Evolutionary conservation across 2,888 invertebrate species (phyloP).

Genomic region (Nineta flava): DNA sequence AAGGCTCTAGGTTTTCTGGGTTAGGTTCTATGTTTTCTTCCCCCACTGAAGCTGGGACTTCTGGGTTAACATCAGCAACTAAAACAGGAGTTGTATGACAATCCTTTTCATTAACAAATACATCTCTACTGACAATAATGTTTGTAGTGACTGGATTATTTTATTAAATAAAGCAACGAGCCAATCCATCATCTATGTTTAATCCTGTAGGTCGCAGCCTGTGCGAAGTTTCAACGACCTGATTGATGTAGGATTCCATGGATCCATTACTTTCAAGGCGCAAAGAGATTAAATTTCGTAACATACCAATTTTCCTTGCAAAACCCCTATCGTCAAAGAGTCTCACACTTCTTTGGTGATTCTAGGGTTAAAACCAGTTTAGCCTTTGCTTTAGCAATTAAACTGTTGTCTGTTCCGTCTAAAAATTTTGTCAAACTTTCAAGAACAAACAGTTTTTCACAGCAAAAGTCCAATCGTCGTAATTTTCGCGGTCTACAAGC

Average conservation of each 20-base stretch:
- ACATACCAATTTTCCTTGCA: slow-evolving; percentile 16
- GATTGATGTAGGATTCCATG: slow-evolving; percentile 17
- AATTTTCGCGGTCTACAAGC: slow-evolving; percentile 13
- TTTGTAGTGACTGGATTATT: too few species aligned
- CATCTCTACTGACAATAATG: too few species aligned
- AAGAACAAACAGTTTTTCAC: slow-evolving; percentile 13
- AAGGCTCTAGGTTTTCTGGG: too few species aligned
- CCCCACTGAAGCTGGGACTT: too few species aligned
- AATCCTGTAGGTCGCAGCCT: slow-evolving; percentile 17
- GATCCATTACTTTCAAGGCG: slow-evolving; percentile 15
- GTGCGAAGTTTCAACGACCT: slow-evolving; percentile 16
- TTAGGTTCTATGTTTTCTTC: too few species aligned
- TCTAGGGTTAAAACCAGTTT: slow-evolving; percentile 16
- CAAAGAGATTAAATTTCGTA: slow-evolving; percentile 15
- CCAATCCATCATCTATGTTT: slow-evolving; percentile 16
- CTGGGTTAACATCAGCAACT: too few species aligned
- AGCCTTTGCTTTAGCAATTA: slow-evolving; percentile 16
- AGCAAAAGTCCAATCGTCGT: slow-evolving; percentile 14
- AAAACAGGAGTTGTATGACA: too few species aligned
- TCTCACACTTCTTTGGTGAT: slow-evolving; percentile 12
- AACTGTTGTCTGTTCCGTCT: slow-evolving; percentile 1
- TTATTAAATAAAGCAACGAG: slow-evolving; percentile 16
- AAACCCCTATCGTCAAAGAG: slow-evolving; percentile 18
- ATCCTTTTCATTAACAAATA: too few species aligned
- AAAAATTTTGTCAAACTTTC: slow-evolving; percentile 11